Evolutionary conservation across 2,888 invertebrate genomes (phyloP), one percentile per base, ranked within the genome.

Genomic region (Embidobia sp.): DNA sequence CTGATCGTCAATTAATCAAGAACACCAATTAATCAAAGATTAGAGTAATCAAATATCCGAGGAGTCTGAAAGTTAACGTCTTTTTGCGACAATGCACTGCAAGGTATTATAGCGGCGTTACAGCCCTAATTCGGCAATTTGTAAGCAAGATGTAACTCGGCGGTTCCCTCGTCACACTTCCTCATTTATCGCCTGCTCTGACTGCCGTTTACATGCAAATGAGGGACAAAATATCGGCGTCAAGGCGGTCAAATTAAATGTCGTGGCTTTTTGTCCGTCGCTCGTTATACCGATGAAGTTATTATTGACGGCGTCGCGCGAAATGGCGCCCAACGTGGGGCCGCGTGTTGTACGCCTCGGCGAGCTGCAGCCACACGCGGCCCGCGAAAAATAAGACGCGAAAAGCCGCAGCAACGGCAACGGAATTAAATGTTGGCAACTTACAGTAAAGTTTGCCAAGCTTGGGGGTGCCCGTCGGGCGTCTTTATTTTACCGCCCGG

Each of bases 51-150:
- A 49, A 59, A 66, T 59, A 42, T 16, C 27, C 31, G 48, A 35
- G 27, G 33, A 37, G 8, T 46, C 35, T 35, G 31, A 59, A 63
- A 67, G 67, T 67, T 44, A 31, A 61, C 66, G 63, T 67, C 51
- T 66, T 48, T 64, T 19, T 31, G 11, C 31, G 66, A 74, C 74
- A 74, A 74, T 67, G 53, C 67, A 51, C 16, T 27, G 67, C 61
- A 33, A 46, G 72, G 66, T 53, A 79, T 75, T 77, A 77, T 63
- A 77, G 63, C 55, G 42, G 70, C 59, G 64, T 79, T 73, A 77
- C 51, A 66, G 69, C 44, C 51, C 80, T 85, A 85, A 87, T 85
- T 78, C 79, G 80, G 81, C 81, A 73, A 81, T 86, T 86, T 81
- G 83, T 85, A 86, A 81, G 82, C 85, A 79, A 77, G 79, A 79